Evolutionary conservation across 2,113 vertebrate genomes (phyloP), one percentile per base, ranked within the genome.

Genomic region (Periophthalmodon schlosseri): DNA sequence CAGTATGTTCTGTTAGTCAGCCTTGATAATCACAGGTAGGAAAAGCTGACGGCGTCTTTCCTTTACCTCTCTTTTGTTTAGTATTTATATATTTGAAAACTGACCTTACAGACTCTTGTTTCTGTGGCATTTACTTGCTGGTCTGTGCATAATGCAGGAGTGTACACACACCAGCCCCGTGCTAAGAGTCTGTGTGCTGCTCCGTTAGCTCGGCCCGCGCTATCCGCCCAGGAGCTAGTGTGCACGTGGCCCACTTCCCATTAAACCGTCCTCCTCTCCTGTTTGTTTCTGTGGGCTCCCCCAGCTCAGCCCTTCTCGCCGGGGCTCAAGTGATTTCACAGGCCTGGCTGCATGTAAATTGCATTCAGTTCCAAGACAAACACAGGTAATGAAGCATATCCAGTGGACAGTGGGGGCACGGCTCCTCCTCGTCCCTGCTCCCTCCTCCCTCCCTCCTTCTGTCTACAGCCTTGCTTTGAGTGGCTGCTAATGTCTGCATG

Each of bases 341-440:
- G 81, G 80, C 84, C 78, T 2, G 80, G 76, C 83, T 81, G 73
- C 58, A 87, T 89, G 83, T 83, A 85, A 87, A 90, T 87, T 86
- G 80, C 68, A 60, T 76, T 80, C 20, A 3, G 65, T 82, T 88
- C 87, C 75, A 82, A 84, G 88, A 84, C 85, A 91, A 91, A 87
- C 86, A 76, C 86, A 80, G 81, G 88, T 86, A 88, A 89, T 88
- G 85, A 88, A 83, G 79, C 77, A 49, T 73, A 87, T 80, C 75
- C 63, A 81, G 70, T 57, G 60, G 28, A 88, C 80, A 81, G 85
- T 74, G 79, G 84, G 81, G 75, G 76, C 81, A 46, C 10, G 68
- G 66, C 81, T 50, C 74, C 74, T 46, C 79, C 69, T 83, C 66
- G 73, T 82, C 24, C 63, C 56, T 81, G 70, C 47, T 52, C 8